These are phyloP conservation scores for Mechanitis messenoides DNA, from an alignment of 2,888 invertebrate genomes.

Conservation along the genomic window DNA sequence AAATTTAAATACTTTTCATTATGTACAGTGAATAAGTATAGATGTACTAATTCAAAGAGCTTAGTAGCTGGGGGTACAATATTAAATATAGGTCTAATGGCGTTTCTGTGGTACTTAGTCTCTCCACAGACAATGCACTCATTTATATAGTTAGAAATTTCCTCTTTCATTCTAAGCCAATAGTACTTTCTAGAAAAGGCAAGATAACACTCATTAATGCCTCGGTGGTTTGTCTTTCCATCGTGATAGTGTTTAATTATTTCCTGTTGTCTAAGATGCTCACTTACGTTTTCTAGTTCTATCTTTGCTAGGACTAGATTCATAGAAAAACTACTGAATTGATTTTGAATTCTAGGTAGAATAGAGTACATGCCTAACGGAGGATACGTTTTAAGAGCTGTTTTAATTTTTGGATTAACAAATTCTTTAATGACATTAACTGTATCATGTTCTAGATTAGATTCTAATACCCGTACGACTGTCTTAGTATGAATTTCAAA, in stretches of 20 bases:
- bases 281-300: slow-evolving; percentile 29
- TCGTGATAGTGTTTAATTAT: slow-evolving; percentile 33
- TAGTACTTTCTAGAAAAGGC: slow-evolving; percentile 22
- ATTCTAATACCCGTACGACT: no score
- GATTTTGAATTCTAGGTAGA: no score
- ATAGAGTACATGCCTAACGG: no score
- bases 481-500: no score
- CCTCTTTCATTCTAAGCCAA: no score
- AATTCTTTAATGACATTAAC: background rate
- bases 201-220: slow-evolving; percentile 31
- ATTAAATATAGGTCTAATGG: slow-evolving; percentile 24
- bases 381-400: no score
- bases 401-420: no score
- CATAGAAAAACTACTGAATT: no score
- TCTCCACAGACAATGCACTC: slow-evolving; percentile 28
- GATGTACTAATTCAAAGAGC: slow-evolving; percentile 28
- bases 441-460: no score
- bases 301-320: slow-evolving; percentile 7
- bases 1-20: slow-evolving; percentile 22
- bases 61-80: slow-evolving; percentile 26
- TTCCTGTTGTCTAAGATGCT: slow-evolving; percentile 30
- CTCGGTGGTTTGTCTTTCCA: slow-evolving; percentile 34
- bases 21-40: slow-evolving; percentile 23
- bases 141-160: slow-evolving; percentile 10
- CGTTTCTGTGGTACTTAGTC: slow-evolving; percentile 30